Evolutionary conservation across 64 coral and sea anemone genomes (phyloP).

Genomic region (Dendronephthya gigantea): DNA sequence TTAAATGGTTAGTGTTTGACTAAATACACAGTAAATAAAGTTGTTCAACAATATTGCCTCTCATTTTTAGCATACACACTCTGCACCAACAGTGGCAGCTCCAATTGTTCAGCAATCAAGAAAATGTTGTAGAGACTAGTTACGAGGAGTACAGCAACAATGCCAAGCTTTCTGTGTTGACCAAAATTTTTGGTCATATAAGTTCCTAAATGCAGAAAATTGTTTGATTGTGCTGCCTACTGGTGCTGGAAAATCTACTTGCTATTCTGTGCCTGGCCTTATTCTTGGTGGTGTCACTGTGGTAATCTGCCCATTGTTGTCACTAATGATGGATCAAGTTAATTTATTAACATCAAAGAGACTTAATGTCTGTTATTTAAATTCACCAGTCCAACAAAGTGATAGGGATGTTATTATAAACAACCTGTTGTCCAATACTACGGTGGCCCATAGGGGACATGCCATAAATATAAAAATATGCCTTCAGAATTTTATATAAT

Average conservation of each 20-base stretch:
- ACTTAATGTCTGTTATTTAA: constrained; percentile 49
- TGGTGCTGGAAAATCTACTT: constrained; percentile 39
- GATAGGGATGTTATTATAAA: neutral
- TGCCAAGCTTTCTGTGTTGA: neutral
- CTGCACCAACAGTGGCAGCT: no score
- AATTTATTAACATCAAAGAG: constrained; percentile 13
- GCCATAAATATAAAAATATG: no score
- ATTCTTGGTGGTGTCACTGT: constrained; percentile 34
- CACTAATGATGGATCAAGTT: constrained; percentile 36
- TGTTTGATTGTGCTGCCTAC: constrained; percentile 34
- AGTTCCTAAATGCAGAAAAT: neutral
- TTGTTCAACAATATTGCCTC: no score
- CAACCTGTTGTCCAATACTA: neutral
- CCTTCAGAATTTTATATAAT: no score
- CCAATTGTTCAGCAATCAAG: no score
- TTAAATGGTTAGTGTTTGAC: no score
- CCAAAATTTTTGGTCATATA: neutral
- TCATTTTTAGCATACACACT: no score
- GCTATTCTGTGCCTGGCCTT: constrained; percentile 40
- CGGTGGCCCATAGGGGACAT: no score
- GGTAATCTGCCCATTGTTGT: constrained; percentile 35
- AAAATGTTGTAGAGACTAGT: no score
- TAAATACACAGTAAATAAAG: no score
- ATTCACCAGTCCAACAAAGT: neutral
- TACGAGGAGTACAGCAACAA: no score